Evolutionary conservation across 2,797 vertebrate genomes (phyloP), one percentile per base, ranked within the genome.

Genomic region (Paguma larvata): DNA sequence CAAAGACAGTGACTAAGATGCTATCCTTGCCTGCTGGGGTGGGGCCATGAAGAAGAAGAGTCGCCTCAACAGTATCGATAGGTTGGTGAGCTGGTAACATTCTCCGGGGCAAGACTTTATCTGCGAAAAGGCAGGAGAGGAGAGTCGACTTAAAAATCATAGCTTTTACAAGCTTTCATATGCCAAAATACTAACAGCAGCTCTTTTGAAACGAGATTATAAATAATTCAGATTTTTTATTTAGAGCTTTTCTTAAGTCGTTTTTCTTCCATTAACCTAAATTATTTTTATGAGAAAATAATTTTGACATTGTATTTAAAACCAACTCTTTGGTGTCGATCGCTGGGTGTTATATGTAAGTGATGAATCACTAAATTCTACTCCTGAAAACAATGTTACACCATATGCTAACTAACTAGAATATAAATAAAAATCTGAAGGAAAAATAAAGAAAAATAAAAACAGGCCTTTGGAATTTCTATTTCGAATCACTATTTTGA

Each of bases 1-100:
- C 8, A 4, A 80, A 32, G n/a, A 94, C 11, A 62, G 30, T 68
- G 51, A 89, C 25, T 51, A 5, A 11, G 38, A 77, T 12, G 38
- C 4, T 15, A 9, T 46, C 92, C 98, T 98, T 98, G 99, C 99
- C 99, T 99, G 99, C 77, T 99, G 99, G 87, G 98, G 98, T 13
- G 99, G 98, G 2, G 99, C 99, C 99, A 99, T 99, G 89, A 99
- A 98, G 97, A 99, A 99, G 88, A 99, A 98, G 98, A 99, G 98
- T 38, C 99, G 99, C 96, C 98, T 99, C 77, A 99, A 98, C 44
- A 99, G 98, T 85, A 99, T 89, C 38, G 99, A 99, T 95, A 99
- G 97, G 96, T 99, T 99, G 98, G 96, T 96, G 27, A 98, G 95
- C 97, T 99, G 99, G 92, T 99, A 98, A 97, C 99, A 98, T 51